Conservation (phyloP, 2,797 vertebrate genomes). For the Falco berigora region DNA sequence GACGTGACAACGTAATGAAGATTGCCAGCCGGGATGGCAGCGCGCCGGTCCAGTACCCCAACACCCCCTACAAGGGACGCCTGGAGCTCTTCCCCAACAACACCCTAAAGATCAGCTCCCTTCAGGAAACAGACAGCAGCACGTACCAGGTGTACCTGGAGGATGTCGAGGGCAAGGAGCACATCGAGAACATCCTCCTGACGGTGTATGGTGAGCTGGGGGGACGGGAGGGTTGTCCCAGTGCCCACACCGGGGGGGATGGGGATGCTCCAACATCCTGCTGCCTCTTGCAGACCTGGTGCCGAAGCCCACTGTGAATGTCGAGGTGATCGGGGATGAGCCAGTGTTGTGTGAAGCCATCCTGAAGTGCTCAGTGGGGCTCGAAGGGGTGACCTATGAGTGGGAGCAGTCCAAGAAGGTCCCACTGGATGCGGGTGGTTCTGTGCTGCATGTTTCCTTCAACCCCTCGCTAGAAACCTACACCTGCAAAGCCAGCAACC, state of each 20-base stretch:
- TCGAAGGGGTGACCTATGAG: neutral
- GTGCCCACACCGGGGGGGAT: fast-evolving
- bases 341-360: fast-evolving
- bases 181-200: fast-evolving
- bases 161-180: fast-evolving
- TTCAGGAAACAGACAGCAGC: neutral
- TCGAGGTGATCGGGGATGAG: fast-evolving
- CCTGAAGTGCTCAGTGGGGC: neutral
- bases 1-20: fast-evolving
- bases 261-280: neutral
- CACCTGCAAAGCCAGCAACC: neutral
- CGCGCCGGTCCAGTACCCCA: fast-evolving
- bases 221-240: neutral
- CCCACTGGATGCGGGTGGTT: fast-evolving
- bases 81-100: neutral
- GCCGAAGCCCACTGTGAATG: neutral
- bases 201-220: neutral
- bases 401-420: fast-evolving
- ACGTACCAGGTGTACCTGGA: neutral
- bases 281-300: neutral
- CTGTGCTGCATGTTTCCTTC: fast-evolving
- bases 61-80: fast-evolving
- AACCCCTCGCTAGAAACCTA: neutral
- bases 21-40: fast-evolving
- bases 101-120: fast-evolving